Evolutionary conservation across 2,113 vertebrate genomes (phyloP).

Genomic region (Anolis sagrei): DNA sequence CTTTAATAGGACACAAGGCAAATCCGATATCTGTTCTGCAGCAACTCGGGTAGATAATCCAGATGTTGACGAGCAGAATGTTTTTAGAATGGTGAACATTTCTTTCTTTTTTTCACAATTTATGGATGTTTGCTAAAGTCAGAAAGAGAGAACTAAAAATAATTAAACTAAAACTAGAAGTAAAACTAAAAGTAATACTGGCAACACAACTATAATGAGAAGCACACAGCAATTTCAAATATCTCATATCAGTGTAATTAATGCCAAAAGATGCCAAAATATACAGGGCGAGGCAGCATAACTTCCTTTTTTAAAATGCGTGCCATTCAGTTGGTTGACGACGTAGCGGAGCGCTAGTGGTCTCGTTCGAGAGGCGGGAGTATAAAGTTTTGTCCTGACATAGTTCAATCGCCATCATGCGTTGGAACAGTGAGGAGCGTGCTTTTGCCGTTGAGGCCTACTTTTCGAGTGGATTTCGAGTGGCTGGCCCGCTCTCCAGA

Average conservation of each 20-base stretch:
- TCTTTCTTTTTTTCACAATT: not conserved
- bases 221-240: not conserved
- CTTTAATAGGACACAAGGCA: not conserved
- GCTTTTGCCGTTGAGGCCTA: too few species aligned
- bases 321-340: too few species aligned
- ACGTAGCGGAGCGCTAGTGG: too few species aligned
- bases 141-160: not conserved
- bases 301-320: too few species aligned
- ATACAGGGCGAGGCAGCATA: too few species aligned
- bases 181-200: not conserved
- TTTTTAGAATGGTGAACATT: conserved; percentile 5
- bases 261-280: not conserved
- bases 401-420: too few species aligned
- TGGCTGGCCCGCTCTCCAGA: too few species aligned
- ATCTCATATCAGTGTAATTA: not conserved
- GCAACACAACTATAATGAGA: not conserved
- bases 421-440: too few species aligned
- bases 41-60: not conserved
- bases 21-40: not conserved
- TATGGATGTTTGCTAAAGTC: not conserved
- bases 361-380: too few species aligned
- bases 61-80: not conserved
- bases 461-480: too few species aligned
- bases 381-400: too few species aligned
- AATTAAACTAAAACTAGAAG: too few species aligned